Conservation (phyloP, 2,113 vertebrate genomes). For the Gopherus flavomarginatus region DNA sequence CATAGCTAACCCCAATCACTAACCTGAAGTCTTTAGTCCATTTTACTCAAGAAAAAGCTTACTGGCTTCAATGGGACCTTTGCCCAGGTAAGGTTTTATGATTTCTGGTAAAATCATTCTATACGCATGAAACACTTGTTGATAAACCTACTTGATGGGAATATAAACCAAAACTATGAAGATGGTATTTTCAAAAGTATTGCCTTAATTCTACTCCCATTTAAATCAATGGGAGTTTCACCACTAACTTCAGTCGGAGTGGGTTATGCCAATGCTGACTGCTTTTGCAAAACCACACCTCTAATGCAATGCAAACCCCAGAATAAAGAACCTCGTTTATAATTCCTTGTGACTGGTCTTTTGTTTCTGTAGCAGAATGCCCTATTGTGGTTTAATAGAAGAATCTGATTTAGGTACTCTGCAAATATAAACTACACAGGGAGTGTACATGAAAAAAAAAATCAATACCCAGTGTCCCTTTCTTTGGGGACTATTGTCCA, state of each 20-base stretch:
- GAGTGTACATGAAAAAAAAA: not conserved
- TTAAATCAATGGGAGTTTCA: not conserved
- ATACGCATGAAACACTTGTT: not conserved
- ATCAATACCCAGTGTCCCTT: not conserved
- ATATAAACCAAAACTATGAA: not conserved
- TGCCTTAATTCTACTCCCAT: not conserved
- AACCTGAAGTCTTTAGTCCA: constrained; percentile 42
- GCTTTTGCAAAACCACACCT: constrained; percentile 2
- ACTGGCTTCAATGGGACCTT: not conserved
- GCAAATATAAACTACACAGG: not conserved
- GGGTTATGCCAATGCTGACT: not conserved
- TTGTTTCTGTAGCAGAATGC: not conserved
- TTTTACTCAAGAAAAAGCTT: constrained; percentile 32
- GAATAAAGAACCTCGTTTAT: not conserved
- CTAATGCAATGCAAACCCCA: not conserved
- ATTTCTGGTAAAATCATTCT: not conserved
- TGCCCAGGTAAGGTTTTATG: not conserved
- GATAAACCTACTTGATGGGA: constrained; percentile 9
- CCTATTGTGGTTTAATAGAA: not conserved
- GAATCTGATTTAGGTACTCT: not conserved
- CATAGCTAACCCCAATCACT: constrained; percentile 33
- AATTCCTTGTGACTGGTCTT: not conserved
- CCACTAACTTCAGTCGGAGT: not conserved
- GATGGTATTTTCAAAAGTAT: not conserved
- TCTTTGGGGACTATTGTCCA: not conserved